These are phyloP conservation scores for Propithecus coquereli DNA, from an alignment of 2,113 vertebrate genomes.

Conservation along the genomic window DNA sequence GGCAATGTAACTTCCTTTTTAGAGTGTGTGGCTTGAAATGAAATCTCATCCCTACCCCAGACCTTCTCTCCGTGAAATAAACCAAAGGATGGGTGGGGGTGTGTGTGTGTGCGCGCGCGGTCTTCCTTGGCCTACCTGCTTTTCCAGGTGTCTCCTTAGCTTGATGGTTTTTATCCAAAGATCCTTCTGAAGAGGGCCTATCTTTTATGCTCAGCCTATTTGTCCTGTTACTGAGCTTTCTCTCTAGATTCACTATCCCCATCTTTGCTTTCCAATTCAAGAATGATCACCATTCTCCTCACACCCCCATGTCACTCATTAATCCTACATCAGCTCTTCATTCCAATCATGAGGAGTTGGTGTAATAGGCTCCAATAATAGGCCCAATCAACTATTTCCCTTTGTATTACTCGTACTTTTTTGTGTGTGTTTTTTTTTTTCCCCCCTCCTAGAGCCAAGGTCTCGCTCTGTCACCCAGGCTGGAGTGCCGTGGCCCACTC, in stretches of 20 bases:
- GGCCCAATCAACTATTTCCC: neutral
- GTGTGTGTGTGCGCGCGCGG: neutral
- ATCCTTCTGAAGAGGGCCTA: neutral
- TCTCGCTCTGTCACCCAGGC: too few relatives aligned
- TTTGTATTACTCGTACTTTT: neutral
- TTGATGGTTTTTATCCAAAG: neutral
- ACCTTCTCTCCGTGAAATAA: neutral
- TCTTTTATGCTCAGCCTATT: neutral
- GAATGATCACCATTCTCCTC: neutral
- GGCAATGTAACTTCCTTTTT: constrained; percentile 20
- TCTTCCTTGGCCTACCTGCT: neutral
- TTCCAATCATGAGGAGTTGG: neutral
- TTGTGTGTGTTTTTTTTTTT: too few relatives aligned
- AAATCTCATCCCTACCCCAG: neutral
- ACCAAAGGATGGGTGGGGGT: neutral
- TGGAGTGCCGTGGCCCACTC: too few relatives aligned
- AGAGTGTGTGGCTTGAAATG: constrained; percentile 21
- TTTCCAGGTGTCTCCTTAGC: neutral
- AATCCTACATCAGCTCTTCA: neutral
- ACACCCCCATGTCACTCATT: neutral
- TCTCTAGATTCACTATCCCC: neutral
- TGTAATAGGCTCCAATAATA: neutral
- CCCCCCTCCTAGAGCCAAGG: too few relatives aligned
- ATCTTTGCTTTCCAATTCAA: constrained; percentile 5
- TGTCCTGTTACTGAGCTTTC: neutral